Conservation (phyloP, 2,797 vertebrate species). For the Protonibea diacanthus region DNA sequence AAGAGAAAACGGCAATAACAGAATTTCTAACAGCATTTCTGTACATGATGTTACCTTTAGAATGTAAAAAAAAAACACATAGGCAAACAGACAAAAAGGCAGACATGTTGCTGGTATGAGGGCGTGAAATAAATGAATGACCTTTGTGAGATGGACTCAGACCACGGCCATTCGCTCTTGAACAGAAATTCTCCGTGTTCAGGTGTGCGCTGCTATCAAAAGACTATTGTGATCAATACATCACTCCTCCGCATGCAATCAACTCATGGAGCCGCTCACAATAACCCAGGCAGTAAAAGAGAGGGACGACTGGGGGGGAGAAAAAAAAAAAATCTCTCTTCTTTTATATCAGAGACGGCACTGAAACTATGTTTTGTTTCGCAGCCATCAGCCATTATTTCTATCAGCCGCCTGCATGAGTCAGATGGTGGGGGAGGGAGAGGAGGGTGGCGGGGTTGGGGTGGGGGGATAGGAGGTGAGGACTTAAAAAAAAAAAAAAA, state of each 20-base stretch:
- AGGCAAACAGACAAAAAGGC: constrained; percentile 50
- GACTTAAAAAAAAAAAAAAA: constrained; percentile 73
- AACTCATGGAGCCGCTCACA: constrained; percentile 73
- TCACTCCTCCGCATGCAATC: constrained; percentile 78
- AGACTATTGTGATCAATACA: constrained; percentile 83
- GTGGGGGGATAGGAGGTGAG: constrained; percentile 40
- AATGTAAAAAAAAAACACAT: constrained; percentile 6
- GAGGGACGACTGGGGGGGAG: constrained; percentile 10
- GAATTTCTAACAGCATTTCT: constrained; percentile 17
- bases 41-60: constrained; percentile 35
- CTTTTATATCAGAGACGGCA: constrained; percentile 66
- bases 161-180: constrained; percentile 63
- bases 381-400: constrained; percentile 85
- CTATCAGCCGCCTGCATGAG: constrained; percentile 84
- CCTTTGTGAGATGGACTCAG: constrained; percentile 73
- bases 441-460: not conserved
- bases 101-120: constrained; percentile 39
- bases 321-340: constrained; percentile 22
- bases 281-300: constrained; percentile 67
- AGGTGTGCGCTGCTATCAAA: constrained; percentile 73
- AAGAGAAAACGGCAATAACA: constrained; percentile 1
- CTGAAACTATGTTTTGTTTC: constrained; percentile 78
- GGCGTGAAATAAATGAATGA: constrained; percentile 63
- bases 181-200: constrained; percentile 69
- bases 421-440: constrained; percentile 69